Base-by-base conservation (phyloP, 2,888 invertebrate genomes). In the Eudasyphora cyanicolor region DNA sequence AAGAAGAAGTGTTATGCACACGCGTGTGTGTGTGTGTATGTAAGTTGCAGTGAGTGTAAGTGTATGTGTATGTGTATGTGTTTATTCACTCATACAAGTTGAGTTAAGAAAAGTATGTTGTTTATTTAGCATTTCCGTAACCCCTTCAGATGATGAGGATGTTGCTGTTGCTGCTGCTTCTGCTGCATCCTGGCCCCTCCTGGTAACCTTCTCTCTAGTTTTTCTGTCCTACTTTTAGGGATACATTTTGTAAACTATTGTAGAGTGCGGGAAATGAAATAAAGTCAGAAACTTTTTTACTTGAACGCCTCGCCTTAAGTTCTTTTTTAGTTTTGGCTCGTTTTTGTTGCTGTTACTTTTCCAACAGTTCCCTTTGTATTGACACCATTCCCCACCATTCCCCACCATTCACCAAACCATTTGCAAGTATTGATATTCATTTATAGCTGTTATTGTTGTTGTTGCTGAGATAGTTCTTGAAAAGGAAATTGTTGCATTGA, bases 401-500 rank as follows among this genome's bases (percentile, higher is more conserved):
- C 73, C 17, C 19, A 8, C 14, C n/a, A 45, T 45, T 2, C 29
- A n/a, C n/a, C n/a, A n/a, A n/a, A n/a, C n/a, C n/a, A n/a, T n/a
- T n/a, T n/a, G n/a, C n/a, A n/a, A n/a, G n/a, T n/a, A n/a, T n/a
- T n/a, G n/a, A n/a, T n/a, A n/a, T n/a, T n/a, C n/a, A n/a, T n/a
- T n/a, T n/a, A n/a, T n/a, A n/a, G n/a, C n/a, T n/a, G n/a, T n/a
- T n/a, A 29, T 60, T 35, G 19, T 71, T 42, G 24, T 21, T 17
- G 45, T 45, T 60, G 67, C 51, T 75, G n/a, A 21, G 77, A 62
- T 5, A 64, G 42, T 62, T 35, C 29, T 45, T 67, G 2, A 21
- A 45, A 51, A 21, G 71, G 75, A 84, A 83, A 84, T 81, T 81
- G 84, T 32, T 73, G 60, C 81, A 84, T 84, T 78, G 80, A 84